phyloP scores from a whole-genome alignment of 2,888 invertebrate species.

The Mythimna impura region DNA sequence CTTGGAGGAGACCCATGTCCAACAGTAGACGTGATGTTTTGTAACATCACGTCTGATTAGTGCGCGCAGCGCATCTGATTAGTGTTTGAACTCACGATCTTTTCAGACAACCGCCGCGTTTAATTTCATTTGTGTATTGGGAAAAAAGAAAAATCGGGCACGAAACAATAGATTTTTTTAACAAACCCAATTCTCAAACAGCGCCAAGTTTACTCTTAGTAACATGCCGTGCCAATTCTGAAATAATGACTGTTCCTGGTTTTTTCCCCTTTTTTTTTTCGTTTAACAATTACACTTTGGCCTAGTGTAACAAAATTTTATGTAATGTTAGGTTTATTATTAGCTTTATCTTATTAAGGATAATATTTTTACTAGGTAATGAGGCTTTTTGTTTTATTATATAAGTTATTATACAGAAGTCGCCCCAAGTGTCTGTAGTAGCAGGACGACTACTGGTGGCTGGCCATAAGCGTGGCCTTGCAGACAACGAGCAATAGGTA shows the following conservation, averaged over 20 bases:
- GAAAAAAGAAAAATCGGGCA: constrained; percentile 7
- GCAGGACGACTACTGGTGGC: no score
- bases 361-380: background rate
- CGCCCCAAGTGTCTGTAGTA: no score
- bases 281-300: constrained; percentile 6
- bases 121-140: constrained; percentile 1
- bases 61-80: no score
- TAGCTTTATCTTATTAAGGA: background rate
- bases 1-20: no score
- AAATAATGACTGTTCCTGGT: constrained; percentile 26
- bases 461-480: no score
- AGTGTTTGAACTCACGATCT: background rate
- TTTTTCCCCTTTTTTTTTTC: background rate
- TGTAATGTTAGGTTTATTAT: background rate
- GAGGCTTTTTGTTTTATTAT: background rate
- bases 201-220: constrained; percentile 26
- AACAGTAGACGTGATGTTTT: no score
- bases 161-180: constrained; percentile 26
- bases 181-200: constrained; percentile 4
- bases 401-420: background rate
- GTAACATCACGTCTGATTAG: no score
- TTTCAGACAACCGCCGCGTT: background rate
- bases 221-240: constrained; percentile 41
- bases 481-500: no score
- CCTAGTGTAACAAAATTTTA: constrained; percentile 1